Base-by-base conservation (phyloP, 2,888 invertebrate genomes). In the Polyploca ridens region DNA sequence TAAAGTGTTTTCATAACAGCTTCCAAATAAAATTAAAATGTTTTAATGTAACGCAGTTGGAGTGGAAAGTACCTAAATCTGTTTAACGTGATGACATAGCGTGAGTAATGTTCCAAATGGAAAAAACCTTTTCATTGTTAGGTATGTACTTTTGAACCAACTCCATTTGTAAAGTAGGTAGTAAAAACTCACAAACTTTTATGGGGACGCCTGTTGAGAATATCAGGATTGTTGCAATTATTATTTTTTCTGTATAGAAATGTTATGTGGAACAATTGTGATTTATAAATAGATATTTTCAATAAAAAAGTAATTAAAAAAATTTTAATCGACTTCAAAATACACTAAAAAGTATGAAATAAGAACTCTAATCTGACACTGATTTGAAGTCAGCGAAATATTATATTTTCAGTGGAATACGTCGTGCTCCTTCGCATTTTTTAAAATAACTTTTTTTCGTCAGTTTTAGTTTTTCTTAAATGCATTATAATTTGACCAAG, bases 71-170 rank as follows among this genome's bases (percentile, higher is more conserved):
- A 80, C 81, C 75, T 85, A 84, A 88, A 85, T 83, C 79, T 79
- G 76, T 71, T 78, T 79, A 79, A 81, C 79, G 83, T 78, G 83
- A 78, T 80, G 79, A 77, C 82, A 79, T 83, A 83, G 81, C 79
- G 72, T 83, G 85, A 87, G 85, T 87, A 85, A 83, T 81, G 84
- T 77, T 77, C 71, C 70, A 70, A 79, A 76, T 82, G 79, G 73
- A 79, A 72, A 54, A 70, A 71, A 73, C 70, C 59, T 60, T 35
- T 60, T 35, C 38, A 35, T 35, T 60, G 59, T 60, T 35, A 38
- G 35, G 11, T 16, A 41, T 41, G 41, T 41, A 19, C 38, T 16
- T 35, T 35, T 16, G 38, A 60, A 58, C 13, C 33, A 60, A 60
- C 59, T 38, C 35, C 59, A 38, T 38, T 60, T 60, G 16, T 60